Evolutionary conservation across 2,113 vertebrate genomes (phyloP), one percentile per base, ranked within the genome.

Genomic region (Ahaetulla prasina): DNA sequence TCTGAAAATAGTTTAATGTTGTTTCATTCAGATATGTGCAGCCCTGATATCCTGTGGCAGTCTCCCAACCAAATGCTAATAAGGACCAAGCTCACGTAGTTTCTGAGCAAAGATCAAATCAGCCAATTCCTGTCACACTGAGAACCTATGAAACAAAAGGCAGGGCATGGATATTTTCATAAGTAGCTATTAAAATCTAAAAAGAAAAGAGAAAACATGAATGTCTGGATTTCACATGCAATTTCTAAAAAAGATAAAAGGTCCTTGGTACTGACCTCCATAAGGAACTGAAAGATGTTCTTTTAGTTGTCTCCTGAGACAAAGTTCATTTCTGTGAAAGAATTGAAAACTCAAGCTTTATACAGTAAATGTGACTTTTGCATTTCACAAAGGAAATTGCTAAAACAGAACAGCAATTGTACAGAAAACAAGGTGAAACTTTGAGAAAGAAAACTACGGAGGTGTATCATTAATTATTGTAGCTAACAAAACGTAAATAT

Each of bases 271-370:
- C 16, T 2, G 4, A 55, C 47, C 87, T 87, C 45, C 14, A 27
- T 43, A 4, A 0, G 52, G 39, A 92, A 52, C 57, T 88, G 20
- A 16, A 68, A 87, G 0, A 14, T 12, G 12, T 85, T 91, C 74
- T 80, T 0, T 54, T 93, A 0, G 92, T 93, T 96, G 94, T 93
- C 94, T 23, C 91, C 89, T 92, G 95, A 94, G 95, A 90, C 92
- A 90, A 92, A 96, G 93, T 93, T 80, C 92, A 94, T 95, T 94
- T 68, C 57, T 43, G 92, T 87, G 95, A 95, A 92, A 45, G 93
- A 88, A 95, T 95, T 93, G 74, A 94, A 96, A 96, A 94, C 87
- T 92, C 93, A 88, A 93, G 91, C 92, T 96, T 89, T 95, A 87
- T 94, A 68, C 80, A 23, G 94, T 85, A 85, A 63, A 91, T 94